Evolutionary conservation across 1,140 invertebrate species (phyloP), one percentile per base, ranked within the genome.

Genomic region (Bombus difficillimus): DNA sequence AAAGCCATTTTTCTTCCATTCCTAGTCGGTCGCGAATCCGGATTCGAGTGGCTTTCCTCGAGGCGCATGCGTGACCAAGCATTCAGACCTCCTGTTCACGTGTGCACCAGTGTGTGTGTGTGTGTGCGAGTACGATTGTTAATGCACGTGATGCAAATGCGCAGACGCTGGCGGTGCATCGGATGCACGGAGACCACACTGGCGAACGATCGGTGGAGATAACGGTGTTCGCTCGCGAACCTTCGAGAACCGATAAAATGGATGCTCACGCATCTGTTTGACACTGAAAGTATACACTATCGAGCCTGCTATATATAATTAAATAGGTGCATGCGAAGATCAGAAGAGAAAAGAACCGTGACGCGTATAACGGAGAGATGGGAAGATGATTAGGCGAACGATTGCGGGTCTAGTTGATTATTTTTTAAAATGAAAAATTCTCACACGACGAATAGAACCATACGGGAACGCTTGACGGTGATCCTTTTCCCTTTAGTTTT

Each of bases 1-100:
- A 89, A 85, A 81, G 90, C 88, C 90, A 86, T 89, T 86, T 89
- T 91, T 88, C 84, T 83, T 81, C 81, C 89, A 78, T 89, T 74
- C 68, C 77, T 83, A 59, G 88, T 22, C 32, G 77, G 34, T 69
- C 74, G 87, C 66, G 84, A 84, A 89, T 89, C 79, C 88, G 86
- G 86, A 88, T 88, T 86, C 86, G 79, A 90, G 59, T 68, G 66
- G 53, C 78, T 81, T 32, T 62, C 64, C 39, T 47, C 37, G 66
- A 34, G 47, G 80, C 89, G 89, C 89, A 90, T 90, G 89, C 88
- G 89, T 83, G 83, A 78, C 77, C 88, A 85, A 73, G 78, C 59
- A 68, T 64, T 71, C 64, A 81, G 79, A 64, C 25, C 28, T 22
- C 71, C 13, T 39, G 72, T 32, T 62, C 77, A 74, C 78, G 69